Percentiles rank a stretch among this genome's conserved stretches.
Evolutionary conservation across 2,797 vertebrate species (phyloP).

Genomic region (Enteromius treurensis): DNA sequence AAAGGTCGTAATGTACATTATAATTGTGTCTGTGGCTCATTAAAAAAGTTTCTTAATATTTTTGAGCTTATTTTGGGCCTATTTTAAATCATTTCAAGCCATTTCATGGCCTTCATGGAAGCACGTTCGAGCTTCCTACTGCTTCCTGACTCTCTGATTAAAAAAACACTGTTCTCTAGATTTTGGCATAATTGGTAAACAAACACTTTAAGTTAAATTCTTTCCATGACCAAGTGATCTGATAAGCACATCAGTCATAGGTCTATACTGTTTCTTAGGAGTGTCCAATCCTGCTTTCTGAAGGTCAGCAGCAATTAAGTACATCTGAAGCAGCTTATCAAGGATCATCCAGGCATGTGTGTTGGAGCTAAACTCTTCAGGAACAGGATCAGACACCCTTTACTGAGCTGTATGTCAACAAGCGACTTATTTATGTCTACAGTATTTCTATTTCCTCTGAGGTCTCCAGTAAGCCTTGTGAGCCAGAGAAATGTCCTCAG

Average conservation of each 20-base stretch:
- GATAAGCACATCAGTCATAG: neutral
- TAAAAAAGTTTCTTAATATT: no score
- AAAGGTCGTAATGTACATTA: no score
- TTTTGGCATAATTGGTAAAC: neutral
- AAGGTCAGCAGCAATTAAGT: neutral
- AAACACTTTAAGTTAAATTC: neutral
- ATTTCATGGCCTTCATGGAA: neutral
- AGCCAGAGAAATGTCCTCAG: neutral
- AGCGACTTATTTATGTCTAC: neutral
- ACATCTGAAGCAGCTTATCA: neutral
- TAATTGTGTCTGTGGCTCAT: no score
- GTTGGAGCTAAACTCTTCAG: neutral
- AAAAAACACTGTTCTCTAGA: neutral
- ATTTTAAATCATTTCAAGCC: neutral
- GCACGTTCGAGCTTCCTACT: no score
- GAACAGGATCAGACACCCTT: neutral
- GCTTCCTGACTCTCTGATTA: neutral
- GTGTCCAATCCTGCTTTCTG: neutral
- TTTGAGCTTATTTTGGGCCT: neutral
- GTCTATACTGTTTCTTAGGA: neutral
- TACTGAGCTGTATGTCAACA: neutral
- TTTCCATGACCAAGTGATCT: neutral
- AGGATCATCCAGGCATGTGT: neutral
- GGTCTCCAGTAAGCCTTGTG: neutral
- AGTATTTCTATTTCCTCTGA: neutral